Evolutionary conservation across 2,888 invertebrate species (phyloP).

Genomic region (Ormia ochracea): DNA sequence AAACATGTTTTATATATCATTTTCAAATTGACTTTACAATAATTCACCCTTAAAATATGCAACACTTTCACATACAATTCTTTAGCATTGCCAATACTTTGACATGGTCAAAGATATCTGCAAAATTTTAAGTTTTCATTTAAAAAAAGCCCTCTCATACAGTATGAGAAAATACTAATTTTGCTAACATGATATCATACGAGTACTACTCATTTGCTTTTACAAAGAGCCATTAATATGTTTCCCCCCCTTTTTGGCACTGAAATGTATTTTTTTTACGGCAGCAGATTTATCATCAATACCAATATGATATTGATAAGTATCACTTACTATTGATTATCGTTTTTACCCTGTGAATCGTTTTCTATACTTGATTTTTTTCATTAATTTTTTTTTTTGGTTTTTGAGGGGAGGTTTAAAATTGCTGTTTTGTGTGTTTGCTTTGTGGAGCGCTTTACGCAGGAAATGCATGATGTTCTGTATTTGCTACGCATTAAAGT

Average conservation of each 20-base stretch:
- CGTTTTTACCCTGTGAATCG: constrained; percentile 40
- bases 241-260: not conserved
- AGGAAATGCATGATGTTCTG: constrained; percentile 61
- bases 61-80: not conserved
- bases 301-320: constrained; percentile 62
- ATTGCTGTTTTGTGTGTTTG: not conserved
- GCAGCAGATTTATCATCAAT: constrained; percentile 19
- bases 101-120: constrained; percentile 8
- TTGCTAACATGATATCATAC: constrained; percentile 35
- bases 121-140: constrained; percentile 38
- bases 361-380: too few species aligned
- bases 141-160: constrained; percentile 24
- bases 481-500: constrained; percentile 63
- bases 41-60: constrained; percentile 40
- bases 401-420: not conserved
- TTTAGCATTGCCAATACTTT: not conserved
- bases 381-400: not conserved
- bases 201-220: not conserved
- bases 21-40: not conserved
- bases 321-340: constrained; percentile 61
- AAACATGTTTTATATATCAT: not conserved
- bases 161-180: constrained; percentile 40
- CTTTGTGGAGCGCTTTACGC: not conserved
- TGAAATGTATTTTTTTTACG: not conserved
- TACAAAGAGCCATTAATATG: not conserved